Evolutionary conservation across 2,888 invertebrate species (phyloP).

Genomic region (Andrena flavipes): DNA sequence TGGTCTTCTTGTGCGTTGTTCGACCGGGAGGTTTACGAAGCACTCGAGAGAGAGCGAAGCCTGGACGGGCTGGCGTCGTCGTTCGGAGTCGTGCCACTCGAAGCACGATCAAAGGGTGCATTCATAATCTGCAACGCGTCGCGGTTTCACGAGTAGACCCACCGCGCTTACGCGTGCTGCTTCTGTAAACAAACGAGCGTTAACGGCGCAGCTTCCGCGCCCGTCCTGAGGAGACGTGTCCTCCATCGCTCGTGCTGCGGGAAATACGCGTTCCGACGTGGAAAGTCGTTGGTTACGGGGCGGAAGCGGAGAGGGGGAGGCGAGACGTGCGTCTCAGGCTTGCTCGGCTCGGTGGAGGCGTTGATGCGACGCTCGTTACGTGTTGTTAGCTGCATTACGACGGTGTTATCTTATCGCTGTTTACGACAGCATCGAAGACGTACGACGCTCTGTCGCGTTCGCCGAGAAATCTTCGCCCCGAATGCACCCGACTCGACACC

Average conservation of each 20-base stretch:
- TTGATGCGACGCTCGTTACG: constrained; percentile 61
- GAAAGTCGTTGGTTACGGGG: neutral
- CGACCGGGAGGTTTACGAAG: constrained; percentile 60
- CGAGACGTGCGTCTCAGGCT: neutral
- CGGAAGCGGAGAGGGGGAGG: neutral
- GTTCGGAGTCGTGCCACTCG: constrained; percentile 47
- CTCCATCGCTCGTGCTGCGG: constrained; percentile 8
- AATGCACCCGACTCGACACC: constrained; percentile 6
- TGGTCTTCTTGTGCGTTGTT: constrained; percentile 50
- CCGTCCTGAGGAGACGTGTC: constrained; percentile 4
- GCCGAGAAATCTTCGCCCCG: constrained; percentile 46
- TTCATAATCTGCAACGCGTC: constrained; percentile 68
- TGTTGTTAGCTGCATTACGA: constrained; percentile 54
- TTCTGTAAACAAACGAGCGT: constrained; percentile 58
- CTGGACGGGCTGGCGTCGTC: constrained; percentile 21
- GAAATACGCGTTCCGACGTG: constrained; percentile 5
- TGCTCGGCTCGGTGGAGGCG: constrained; percentile 28
- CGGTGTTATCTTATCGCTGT: constrained; percentile 65
- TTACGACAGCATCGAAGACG: constrained; percentile 32
- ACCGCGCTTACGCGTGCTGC: constrained; percentile 29
- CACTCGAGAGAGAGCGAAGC: constrained; percentile 48
- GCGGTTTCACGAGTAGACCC: constrained; percentile 50
- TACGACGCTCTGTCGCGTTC: constrained; percentile 18
- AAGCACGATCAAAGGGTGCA: constrained; percentile 68
- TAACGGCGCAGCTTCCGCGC: constrained; percentile 29